Evolutionary conservation across 2,797 vertebrate species (phyloP).

Genomic region (Scyliorhinus canicula): DNA sequence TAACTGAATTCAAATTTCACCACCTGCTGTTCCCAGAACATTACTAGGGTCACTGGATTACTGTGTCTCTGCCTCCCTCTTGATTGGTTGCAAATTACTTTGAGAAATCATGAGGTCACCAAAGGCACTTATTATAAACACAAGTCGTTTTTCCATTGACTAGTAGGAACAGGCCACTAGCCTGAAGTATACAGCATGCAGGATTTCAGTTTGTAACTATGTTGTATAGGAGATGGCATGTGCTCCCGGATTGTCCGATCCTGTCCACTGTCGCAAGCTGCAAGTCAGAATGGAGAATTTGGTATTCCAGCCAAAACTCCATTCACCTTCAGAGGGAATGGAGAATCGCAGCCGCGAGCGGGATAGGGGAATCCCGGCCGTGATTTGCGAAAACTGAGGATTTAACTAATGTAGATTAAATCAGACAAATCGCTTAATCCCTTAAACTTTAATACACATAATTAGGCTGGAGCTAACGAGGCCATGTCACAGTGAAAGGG

Average conservation of each 20-base stretch:
- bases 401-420: slow-evolving; percentile 16
- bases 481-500: neutral
- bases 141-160: neutral
- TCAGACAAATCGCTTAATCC: slow-evolving; percentile 24
- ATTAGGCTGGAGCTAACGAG: neutral
- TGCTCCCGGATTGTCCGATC: too few species aligned
- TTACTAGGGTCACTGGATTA: too few species aligned
- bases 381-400: neutral
- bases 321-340: too few species aligned
- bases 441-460: neutral
- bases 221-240: slow-evolving; percentile 14
- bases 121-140: neutral
- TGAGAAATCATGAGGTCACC: neutral
- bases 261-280: too few species aligned
- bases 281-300: too few species aligned
- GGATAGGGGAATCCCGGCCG: too few species aligned
- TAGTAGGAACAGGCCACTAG: too few species aligned
- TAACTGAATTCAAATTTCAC: too few species aligned
- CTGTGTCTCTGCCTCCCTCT: too few species aligned
- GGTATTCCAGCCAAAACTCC: too few species aligned
- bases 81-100: neutral
- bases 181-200: neutral
- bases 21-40: too few species aligned
- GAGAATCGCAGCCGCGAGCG: too few species aligned
- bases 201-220: neutral